A percentile compares a stretch with the other conserved stretches of the same genome.
These are phyloP conservation scores for Byasa hedistus DNA, from an alignment of 2,888 invertebrate genomes.

Conservation along the genomic window DNA sequence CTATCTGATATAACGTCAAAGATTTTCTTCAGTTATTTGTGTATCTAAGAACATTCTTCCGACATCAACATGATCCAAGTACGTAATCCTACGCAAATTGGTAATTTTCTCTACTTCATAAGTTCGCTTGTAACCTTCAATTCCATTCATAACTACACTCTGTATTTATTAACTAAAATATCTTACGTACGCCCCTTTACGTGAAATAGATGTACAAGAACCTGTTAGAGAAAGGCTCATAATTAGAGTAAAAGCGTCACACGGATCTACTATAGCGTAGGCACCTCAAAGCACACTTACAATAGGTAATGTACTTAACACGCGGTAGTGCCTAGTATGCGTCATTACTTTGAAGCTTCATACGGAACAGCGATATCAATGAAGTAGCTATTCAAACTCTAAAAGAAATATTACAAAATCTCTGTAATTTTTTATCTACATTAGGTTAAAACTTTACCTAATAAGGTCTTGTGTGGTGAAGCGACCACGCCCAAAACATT, in stretches of 20 bases:
- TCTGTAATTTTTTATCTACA: too few relatives aligned
- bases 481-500: too few relatives aligned
- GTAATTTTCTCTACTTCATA: background rate
- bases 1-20: too few relatives aligned
- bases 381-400: constrained; percentile 42
- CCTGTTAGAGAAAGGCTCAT: constrained; percentile 49
- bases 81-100: background rate
- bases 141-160: background rate
- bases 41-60: background rate
- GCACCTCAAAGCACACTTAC: constrained; percentile 74
- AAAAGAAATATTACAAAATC: background rate
- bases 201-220: constrained; percentile 24
- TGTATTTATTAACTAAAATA: constrained; percentile 1
- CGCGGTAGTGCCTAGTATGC: constrained; percentile 57
- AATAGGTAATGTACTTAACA: constrained; percentile 78
- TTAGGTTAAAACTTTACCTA: too few relatives aligned
- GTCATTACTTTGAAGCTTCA: constrained; percentile 70
- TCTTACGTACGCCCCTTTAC: constrained; percentile 11
- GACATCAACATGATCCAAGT: background rate
- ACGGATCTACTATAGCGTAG: constrained; percentile 54
- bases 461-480: too few relatives aligned
- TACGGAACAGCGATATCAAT: constrained; percentile 44
- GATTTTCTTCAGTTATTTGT: too few relatives aligned
- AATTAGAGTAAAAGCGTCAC: constrained; percentile 73
- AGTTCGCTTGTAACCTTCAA: background rate